Percentiles rank a stretch among this genome's conserved stretches.
These are phyloP conservation scores for Zaprionus lachaisei DNA, from an alignment of 1,140 invertebrate species.

Conservation along the genomic window DNA sequence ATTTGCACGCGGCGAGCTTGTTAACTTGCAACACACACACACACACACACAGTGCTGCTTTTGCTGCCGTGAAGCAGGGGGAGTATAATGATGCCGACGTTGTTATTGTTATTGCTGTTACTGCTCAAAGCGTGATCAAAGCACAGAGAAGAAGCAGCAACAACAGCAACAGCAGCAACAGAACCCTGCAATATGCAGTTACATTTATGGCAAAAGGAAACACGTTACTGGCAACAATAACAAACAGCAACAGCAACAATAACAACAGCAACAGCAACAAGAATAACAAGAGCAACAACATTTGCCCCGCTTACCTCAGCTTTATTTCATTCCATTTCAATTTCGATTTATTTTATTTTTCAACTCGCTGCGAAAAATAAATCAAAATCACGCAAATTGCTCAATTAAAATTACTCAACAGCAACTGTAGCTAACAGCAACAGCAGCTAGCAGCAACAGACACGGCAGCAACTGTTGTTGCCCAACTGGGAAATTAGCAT, in stretches of 20 bases:
- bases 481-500: conserved; percentile 71
- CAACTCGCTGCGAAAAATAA: conserved; percentile 52
- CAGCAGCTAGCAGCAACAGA: background rate
- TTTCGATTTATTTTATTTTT: conserved; percentile 18
- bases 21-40: conserved; percentile 57
- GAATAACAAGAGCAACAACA: background rate
- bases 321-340: conserved; percentile 6
- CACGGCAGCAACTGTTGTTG: conserved; percentile 46
- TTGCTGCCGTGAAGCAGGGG: background rate
- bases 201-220: conserved; percentile 24
- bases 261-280: background rate
- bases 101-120: conserved; percentile 21
- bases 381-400: conserved; percentile 76
- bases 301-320: background rate
- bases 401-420: conserved; percentile 75
- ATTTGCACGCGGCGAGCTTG: conserved; percentile 77
- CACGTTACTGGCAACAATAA: background rate
- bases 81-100: background rate
- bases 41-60: conserved; percentile 20
- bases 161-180: background rate
- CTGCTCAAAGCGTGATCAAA: conserved; percentile 31
- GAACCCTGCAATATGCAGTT: conserved; percentile 27
- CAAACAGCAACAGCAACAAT: background rate
- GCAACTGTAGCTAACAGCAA: background rate
- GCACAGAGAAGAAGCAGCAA: conserved; percentile 11